Percentiles rank a stretch among this genome's conserved stretches.
Conservation (phyloP, 1,140 invertebrate species). For the Drosophila eugracilis region DNA sequence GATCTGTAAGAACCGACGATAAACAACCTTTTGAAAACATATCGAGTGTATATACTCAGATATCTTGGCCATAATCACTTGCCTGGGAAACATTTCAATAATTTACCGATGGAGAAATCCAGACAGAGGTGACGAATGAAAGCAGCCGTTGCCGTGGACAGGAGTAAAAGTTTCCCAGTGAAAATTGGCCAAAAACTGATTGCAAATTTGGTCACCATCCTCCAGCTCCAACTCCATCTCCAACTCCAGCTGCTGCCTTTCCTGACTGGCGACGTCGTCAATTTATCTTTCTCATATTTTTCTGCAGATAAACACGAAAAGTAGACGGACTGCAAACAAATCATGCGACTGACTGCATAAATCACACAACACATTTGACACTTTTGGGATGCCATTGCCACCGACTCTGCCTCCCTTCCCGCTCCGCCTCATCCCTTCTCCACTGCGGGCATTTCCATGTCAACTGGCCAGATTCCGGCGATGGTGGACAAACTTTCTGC, state of each 20-base stretch:
- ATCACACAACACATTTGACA: slow-evolving; percentile 83
- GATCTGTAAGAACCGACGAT: slow-evolving; percentile 4
- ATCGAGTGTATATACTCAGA: not conserved
- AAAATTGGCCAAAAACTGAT: slow-evolving; percentile 71
- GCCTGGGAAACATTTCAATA: slow-evolving; percentile 47
- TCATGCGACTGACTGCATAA: slow-evolving; percentile 83
- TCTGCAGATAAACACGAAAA: slow-evolving; percentile 80
- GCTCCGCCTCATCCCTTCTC: slow-evolving; percentile 2
- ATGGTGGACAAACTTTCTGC: slow-evolving; percentile 54
- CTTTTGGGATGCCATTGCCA: slow-evolving; percentile 76
- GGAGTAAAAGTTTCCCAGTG: slow-evolving; percentile 72
- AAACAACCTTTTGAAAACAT: slow-evolving; percentile 12
- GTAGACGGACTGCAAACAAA: slow-evolving; percentile 82
- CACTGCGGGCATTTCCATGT: slow-evolving; percentile 46
- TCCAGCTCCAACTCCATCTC: slow-evolving; percentile 10
- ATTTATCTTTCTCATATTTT: slow-evolving; percentile 84
- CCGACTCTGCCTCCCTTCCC: not conserved
- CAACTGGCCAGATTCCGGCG: slow-evolving; percentile 25
- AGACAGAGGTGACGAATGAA: slow-evolving; percentile 72
- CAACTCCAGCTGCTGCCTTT: slow-evolving; percentile 19
- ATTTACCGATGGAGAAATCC: slow-evolving; percentile 54
- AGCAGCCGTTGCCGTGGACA: slow-evolving; percentile 58
- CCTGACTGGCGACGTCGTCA: slow-evolving; percentile 41
- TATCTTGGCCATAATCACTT: slow-evolving; percentile 18
- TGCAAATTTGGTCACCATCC: slow-evolving; percentile 54